These are phyloP conservation scores for Aptenodytes forsteri DNA, from an alignment of 2,113 vertebrate species.

Conservation along the genomic window DNA sequence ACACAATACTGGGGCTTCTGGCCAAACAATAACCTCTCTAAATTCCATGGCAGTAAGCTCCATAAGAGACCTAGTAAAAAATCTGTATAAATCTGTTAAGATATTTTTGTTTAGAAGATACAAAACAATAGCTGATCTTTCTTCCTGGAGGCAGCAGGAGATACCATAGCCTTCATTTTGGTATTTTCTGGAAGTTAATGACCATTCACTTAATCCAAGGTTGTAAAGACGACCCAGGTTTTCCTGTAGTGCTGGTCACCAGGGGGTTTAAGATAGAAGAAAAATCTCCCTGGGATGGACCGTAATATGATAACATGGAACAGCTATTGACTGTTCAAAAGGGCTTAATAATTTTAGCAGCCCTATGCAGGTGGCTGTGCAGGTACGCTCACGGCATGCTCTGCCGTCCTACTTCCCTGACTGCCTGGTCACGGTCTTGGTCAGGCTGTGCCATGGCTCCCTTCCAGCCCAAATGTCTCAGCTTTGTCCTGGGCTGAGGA, in stretches of 20 bases:
- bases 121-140: background rate
- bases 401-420: background rate
- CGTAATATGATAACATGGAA: background rate
- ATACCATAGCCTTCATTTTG: background rate
- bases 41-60: background rate
- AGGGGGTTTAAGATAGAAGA: background rate
- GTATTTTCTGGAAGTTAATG: background rate
- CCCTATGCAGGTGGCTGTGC: background rate
- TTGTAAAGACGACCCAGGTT: background rate
- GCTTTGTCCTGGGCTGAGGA: background rate
- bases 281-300: background rate
- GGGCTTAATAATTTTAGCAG: background rate
- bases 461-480: background rate
- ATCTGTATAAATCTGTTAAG: background rate
- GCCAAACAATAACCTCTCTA: background rate
- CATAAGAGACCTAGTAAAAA: background rate
- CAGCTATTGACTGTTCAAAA: background rate
- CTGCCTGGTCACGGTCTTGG: background rate
- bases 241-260: background rate
- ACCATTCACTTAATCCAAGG: background rate
- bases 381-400: fast-evolving
- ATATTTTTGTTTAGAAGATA: background rate
- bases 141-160: background rate
- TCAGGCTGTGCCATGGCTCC: background rate
- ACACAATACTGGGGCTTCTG: background rate